Evolutionary conservation across 2,888 invertebrate genomes (phyloP), one percentile per base, ranked within the genome.

Genomic region (Pantelozetes paolii): DNA sequence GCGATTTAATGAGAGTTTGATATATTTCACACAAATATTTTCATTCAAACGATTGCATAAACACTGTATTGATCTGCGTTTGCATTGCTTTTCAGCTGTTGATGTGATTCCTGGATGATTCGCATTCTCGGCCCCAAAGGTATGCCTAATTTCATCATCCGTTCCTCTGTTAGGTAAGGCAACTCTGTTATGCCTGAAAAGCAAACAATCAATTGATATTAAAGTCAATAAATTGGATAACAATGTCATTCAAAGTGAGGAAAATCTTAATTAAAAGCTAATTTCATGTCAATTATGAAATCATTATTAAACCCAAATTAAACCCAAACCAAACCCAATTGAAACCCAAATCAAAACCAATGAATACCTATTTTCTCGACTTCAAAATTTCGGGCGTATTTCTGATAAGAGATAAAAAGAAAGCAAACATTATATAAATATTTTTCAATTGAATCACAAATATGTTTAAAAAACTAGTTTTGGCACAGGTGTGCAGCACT

Each of bases 141-240:
- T n/a, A 94, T 89, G 0, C 94, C 93, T 81, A 94, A 87, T 75
- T 91, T 92, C 78, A 92, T 88, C 6, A 94, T 85, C 74, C 91
- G 86, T 79, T 94, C 93, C 81, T 94, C 94, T 0, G 90, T 92
- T 78, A 94, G 85, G 84, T 93, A 94, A 0, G 94, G 94, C 75
- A 94, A 84, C 82, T 94, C 94, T 42, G 93, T 90, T 84, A 94
- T 91, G 36, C 62, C 62, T 9, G 93, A 93, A 0, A 92, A 89
- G 2, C 20, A 26, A 26, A 23, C n/a, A 54, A 54, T 8, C 45
- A 11, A 3, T 26, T 23, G 20, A 3, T 1, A 13, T 54, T 26
- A 13, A 54, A 23, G 20, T 54, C 54, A 54, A 54, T 54, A 23
- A 54, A 20, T 54, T 45, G 5, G 3, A 45, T 40, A 9, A 8